phyloP scores from a whole-genome alignment of 1,140 invertebrate species.

The Sipha flava region DNA sequence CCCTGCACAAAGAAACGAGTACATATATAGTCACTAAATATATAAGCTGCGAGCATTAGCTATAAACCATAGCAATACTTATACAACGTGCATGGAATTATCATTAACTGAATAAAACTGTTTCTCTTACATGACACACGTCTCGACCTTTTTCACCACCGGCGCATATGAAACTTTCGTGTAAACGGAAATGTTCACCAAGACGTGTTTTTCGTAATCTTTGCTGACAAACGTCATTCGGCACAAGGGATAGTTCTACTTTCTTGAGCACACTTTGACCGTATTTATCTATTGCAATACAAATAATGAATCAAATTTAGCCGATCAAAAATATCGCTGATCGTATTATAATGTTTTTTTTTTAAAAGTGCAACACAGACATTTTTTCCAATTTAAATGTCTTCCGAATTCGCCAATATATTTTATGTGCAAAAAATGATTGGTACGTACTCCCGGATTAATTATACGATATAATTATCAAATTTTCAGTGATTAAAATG shows the following conservation, averaged over 20 bases:
- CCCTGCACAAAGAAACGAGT: conserved; percentile 47
- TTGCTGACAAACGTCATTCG: conserved; percentile 49
- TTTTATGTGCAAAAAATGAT: too few relatives aligned
- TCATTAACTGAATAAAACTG: neutral
- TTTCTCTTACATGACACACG: conserved; percentile 55
- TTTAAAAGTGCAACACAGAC: too few relatives aligned
- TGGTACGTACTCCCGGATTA: too few relatives aligned
- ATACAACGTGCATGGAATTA: too few relatives aligned
- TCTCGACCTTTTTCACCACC: conserved; percentile 56
- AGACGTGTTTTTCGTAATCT: conserved; percentile 52
- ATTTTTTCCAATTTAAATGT: too few relatives aligned
- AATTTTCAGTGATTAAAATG: too few relatives aligned
- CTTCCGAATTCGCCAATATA: too few relatives aligned
- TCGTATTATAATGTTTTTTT: too few relatives aligned
- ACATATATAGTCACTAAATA: neutral
- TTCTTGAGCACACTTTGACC: conserved; percentile 49
- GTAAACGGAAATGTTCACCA: conserved; percentile 52
- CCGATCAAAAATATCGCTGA: too few relatives aligned
- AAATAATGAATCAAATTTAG: neutral
- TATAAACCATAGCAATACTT: too few relatives aligned
- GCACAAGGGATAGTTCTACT: conserved; percentile 57
- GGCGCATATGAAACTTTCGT: conserved; percentile 61
- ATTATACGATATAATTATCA: too few relatives aligned
- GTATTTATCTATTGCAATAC: conserved; percentile 19
- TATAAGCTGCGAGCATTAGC: too few relatives aligned